Evolutionary conservation across 2,797 vertebrate species (phyloP).

Genomic region (Morus bassanus): DNA sequence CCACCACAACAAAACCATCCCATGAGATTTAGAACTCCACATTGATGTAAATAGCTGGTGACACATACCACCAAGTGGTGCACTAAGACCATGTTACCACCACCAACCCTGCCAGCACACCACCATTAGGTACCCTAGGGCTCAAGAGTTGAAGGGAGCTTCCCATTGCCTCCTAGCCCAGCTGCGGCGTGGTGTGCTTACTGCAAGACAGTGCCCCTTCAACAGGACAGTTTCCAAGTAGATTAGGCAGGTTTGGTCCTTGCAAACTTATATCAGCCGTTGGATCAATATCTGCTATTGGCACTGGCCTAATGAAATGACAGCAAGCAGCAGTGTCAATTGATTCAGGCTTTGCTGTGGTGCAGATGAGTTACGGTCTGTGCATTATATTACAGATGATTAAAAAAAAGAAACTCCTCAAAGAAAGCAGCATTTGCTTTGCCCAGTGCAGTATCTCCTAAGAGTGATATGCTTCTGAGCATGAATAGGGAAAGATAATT

Average conservation of each 20-base stretch:
- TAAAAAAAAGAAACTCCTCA: background rate
- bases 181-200: background rate
- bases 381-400: background rate
- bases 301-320: background rate
- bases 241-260: background rate
- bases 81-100: rapidly evolving
- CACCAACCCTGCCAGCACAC: background rate
- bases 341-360: background rate
- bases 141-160: background rate
- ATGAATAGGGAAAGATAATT: background rate
- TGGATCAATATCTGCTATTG: slow-evolving; percentile 20
- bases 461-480: background rate
- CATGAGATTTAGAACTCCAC: background rate
- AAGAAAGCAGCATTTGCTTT: background rate
- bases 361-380: background rate
- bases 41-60: background rate
- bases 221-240: background rate
- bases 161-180: background rate
- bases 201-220: background rate
- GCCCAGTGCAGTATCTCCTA: background rate
- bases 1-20: background rate
- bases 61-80: background rate
- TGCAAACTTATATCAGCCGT: rapidly evolving
- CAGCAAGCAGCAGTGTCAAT: background rate
- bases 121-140: background rate